These are phyloP conservation scores for Psilopogon haemacephalus DNA, from an alignment of 2,113 vertebrate genomes.

Conservation along the genomic window DNA sequence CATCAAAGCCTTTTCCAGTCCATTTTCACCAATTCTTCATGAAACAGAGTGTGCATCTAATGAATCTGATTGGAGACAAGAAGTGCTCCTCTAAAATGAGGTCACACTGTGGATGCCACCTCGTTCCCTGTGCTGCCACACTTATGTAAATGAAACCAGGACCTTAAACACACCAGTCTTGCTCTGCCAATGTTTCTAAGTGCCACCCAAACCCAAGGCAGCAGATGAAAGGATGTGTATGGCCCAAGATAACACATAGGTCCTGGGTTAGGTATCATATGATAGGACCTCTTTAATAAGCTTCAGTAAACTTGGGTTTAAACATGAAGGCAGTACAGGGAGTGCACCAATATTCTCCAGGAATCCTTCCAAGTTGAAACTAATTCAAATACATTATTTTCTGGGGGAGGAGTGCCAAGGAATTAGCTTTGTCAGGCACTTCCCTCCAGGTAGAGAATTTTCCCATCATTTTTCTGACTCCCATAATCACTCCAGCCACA, in stretches of 20 bases:
- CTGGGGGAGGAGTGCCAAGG: not conserved
- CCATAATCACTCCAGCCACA: not conserved
- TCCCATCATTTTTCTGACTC: not conserved
- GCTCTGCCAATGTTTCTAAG: not conserved
- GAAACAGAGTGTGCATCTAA: not conserved
- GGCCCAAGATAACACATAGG: not conserved
- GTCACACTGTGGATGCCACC: not conserved
- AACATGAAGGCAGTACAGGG: not conserved
- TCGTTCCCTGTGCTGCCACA: fast-evolving
- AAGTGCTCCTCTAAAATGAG: not conserved
- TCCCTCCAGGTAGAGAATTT: not conserved
- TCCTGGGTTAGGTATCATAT: not conserved
- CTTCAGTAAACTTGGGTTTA: not conserved
- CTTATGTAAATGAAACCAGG: not conserved
- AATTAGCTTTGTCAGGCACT: not conserved
- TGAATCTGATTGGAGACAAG: not conserved
- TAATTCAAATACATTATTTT: not conserved
- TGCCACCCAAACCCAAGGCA: not conserved
- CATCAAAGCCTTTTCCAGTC: not conserved
- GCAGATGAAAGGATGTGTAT: not conserved
- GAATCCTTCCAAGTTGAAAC: not conserved
- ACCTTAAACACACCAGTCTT: not conserved
- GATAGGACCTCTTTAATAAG: not conserved
- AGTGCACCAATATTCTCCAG: not conserved
- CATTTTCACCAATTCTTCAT: not conserved